These are phyloP conservation scores for Synchiropus splendidus DNA, from an alignment of 2,113 vertebrate genomes.

Conservation along the genomic window DNA sequence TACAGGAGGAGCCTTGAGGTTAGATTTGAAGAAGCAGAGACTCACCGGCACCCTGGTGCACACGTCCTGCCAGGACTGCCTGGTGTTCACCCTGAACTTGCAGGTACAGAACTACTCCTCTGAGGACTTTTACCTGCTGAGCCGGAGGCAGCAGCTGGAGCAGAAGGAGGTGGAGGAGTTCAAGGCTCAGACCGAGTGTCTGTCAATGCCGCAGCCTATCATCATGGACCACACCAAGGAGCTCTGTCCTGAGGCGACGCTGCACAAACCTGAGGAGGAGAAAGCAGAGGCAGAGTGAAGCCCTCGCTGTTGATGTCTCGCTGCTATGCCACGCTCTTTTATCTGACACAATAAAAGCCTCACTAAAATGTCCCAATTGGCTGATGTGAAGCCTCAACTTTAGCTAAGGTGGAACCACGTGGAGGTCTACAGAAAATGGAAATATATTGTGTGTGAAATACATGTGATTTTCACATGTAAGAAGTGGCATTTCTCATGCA, in stretches of 20 bases:
- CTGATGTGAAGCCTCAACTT: too few species aligned
- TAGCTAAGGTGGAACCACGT: too few species aligned
- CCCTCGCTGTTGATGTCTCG: too few species aligned
- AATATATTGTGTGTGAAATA: too few species aligned
- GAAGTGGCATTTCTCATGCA: too few species aligned
- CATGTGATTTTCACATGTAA: too few species aligned
- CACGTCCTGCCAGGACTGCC: neutral
- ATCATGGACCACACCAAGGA: constrained; percentile 6
- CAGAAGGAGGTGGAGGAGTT: constrained; percentile 4
- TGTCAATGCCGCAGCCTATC: neutral
- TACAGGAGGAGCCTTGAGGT: neutral
- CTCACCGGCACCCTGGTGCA: neutral
- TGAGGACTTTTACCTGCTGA: constrained; percentile 2
- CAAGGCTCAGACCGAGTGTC: constrained; percentile 2
- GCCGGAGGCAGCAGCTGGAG: constrained; percentile 4
- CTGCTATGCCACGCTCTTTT: too few species aligned
- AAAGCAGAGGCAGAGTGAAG: too few species aligned
- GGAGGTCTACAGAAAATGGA: too few species aligned
- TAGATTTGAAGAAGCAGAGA: neutral
- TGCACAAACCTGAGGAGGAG: too few species aligned
- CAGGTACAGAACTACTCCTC: neutral
- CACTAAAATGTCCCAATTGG: too few species aligned
- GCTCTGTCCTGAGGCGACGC: constrained; percentile 5
- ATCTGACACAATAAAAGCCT: too few species aligned
- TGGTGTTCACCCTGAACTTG: neutral